Base-by-base conservation (phyloP, 2,113 vertebrate genomes). In the Collichthys lucidus region DNA sequence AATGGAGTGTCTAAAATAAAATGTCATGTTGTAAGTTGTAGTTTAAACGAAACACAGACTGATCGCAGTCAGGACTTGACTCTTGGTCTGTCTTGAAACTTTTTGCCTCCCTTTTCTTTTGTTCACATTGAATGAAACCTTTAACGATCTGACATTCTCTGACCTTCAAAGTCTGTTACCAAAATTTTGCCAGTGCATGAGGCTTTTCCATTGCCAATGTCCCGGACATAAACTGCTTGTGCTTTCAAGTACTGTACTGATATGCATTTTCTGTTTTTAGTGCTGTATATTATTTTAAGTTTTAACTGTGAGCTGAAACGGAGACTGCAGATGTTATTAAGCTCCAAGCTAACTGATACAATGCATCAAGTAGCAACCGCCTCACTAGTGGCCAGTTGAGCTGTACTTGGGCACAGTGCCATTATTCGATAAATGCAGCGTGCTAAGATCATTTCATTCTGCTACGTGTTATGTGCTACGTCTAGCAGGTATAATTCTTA, bases 1-100 rank as follows among this genome's bases (percentile, higher is more conserved):
- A 69, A 87, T 62, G 65, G 46, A 75, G 79, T 60, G 56, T 80
- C 55, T 84, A n/a, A 84, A 57, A 47, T 61, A 26, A 68, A 72
- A 55, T 61, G 68, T 69, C 55, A 62, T 77, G 61, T 64, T 20
- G 46, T 70, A 86, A 22, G 66, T 71, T 74, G 57, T 65, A 74
- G 31, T 57, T 50, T 47, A 55, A 68, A 64, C 84, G 46, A 86
- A 74, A 56, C 20, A n/a, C 74, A 79, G 80, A 56, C 44, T 59
- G 59, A 19, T 50, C 4, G 56, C 20, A 24, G 19, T 67, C 35
- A 17, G 5, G 56, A 53, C 80, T n/a, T 62, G 29, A 20, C 26
- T 40, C n/a, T 60, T 10, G 2, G 14, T 67, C 1, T 1, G 22
- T 67, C n/a, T 35, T 56, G 12, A 60, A 15, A 50, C 4, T 20